phyloP scores from a whole-genome alignment of 2,888 invertebrate species.

The Sycophila texana region DNA sequence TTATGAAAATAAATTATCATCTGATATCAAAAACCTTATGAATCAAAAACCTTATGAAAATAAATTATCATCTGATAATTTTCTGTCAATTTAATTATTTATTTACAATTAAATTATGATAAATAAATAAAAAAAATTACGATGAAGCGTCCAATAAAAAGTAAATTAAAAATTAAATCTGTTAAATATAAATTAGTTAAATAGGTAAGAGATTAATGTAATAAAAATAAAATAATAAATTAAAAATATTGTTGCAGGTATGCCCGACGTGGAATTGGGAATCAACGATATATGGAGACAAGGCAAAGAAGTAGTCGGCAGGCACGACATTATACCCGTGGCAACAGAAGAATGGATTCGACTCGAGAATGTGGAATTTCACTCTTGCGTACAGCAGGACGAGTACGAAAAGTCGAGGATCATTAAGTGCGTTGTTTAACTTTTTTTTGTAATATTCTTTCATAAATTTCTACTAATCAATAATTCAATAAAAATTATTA shows the following conservation, averaged over 20 bases:
- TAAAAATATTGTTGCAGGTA: slow-evolving; percentile 78
- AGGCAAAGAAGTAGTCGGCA: slow-evolving; percentile 98
- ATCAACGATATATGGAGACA: slow-evolving; percentile 98
- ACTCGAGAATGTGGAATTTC: slow-evolving; percentile 95
- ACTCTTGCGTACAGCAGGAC: slow-evolving; percentile 93
- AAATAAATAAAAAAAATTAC: too few species aligned
- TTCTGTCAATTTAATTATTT: too few species aligned
- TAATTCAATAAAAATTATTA: background rate
- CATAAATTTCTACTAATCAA: background rate
- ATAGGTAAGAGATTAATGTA: too few species aligned
- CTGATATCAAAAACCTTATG: too few species aligned
- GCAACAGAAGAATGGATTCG: slow-evolving; percentile 99
- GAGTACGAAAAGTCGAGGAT: slow-evolving; percentile 91
- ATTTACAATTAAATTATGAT: too few species aligned
- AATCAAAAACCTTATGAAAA: too few species aligned
- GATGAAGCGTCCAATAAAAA: too few species aligned
- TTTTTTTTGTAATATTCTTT: background rate
- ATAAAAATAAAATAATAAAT: too few species aligned
- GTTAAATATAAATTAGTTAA: too few species aligned
- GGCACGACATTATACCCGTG: slow-evolving; percentile 99
- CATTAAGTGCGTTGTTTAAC: slow-evolving; percentile 83
- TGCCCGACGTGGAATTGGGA: slow-evolving; percentile 97
- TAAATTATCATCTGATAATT: too few species aligned
- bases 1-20: too few species aligned
- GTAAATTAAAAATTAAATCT: too few species aligned